Percentiles rank a stretch among this genome's conserved stretches.
These are phyloP conservation scores for Heliconius eleuchia DNA, from an alignment of 1,140 invertebrate species.

Conservation along the genomic window DNA sequence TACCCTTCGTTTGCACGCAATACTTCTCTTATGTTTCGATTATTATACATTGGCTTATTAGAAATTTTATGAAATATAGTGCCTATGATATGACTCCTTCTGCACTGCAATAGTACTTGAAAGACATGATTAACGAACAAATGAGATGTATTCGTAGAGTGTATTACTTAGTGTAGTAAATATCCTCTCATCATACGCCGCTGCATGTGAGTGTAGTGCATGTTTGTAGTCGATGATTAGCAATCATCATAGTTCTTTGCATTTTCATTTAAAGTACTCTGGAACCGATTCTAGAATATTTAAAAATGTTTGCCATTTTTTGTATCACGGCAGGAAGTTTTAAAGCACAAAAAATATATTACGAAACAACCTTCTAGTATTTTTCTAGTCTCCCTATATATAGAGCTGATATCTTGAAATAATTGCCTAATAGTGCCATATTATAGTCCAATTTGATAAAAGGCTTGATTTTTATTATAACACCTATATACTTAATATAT, in stretches of 20 bases:
- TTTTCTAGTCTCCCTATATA: slow-evolving; percentile 1
- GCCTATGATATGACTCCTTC: not conserved
- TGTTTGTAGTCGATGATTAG: slow-evolving; percentile 26
- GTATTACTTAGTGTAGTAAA: not conserved
- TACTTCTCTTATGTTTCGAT: slow-evolving; percentile 9
- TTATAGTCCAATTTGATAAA: not conserved
- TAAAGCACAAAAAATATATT: too few species aligned
- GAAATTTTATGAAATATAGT: not conserved
- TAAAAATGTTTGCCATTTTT: not conserved
- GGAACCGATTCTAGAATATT: not conserved
- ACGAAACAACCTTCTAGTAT: not conserved
- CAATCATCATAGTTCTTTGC: not conserved
- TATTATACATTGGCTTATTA: not conserved
- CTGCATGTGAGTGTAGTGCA: slow-evolving; percentile 30
- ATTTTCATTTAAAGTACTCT: not conserved
- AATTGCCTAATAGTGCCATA: not conserved
- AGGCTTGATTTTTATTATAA: not conserved
- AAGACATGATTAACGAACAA: not conserved
- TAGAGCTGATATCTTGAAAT: not conserved
- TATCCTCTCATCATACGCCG: slow-evolving; percentile 6
- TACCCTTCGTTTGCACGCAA: slow-evolving; percentile 31
- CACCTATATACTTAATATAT: not conserved
- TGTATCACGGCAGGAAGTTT: not conserved
- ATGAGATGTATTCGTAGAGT: slow-evolving; percentile 13
- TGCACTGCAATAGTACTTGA: not conserved